Evolutionary conservation across 1,140 invertebrate genomes (phyloP).

Genomic region (Drosophila insularis): DNA sequence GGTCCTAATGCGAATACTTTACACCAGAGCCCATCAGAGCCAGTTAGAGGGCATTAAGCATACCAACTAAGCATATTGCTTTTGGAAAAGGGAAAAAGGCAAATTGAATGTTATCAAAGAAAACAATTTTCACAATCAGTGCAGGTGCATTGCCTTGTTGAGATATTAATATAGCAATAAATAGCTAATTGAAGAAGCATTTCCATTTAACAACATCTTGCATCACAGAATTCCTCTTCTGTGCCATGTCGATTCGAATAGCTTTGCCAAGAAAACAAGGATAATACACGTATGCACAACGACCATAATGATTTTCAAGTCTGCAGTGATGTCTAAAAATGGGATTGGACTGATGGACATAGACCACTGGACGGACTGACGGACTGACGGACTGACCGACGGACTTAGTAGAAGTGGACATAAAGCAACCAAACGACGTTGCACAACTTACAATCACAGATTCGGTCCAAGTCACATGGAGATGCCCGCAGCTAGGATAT

Average conservation of each 20-base stretch:
- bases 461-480: conserved; percentile 56
- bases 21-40: neutral
- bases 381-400: neutral
- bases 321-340: conserved; percentile 6
- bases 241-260: neutral
- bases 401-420: conserved; percentile 6
- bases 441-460: conserved; percentile 61
- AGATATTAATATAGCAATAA: neutral
- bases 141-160: too few relatives aligned
- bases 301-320: conserved; percentile 16
- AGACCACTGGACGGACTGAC: conserved; percentile 1
- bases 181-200: neutral
- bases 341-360: conserved; percentile 1
- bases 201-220: neutral
- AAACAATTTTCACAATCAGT: too few relatives aligned
- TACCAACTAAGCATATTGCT: neutral
- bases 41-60: neutral
- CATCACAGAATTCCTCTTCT: neutral
- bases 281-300: neutral
- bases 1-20: neutral
- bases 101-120: neutral
- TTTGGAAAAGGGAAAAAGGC: neutral
- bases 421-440: conserved; percentile 49
- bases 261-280: neutral
- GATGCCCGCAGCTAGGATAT: conserved; percentile 58